Evolutionary conservation across 2,113 vertebrate species (phyloP).

Genomic region (Synodontis membranacea): DNA sequence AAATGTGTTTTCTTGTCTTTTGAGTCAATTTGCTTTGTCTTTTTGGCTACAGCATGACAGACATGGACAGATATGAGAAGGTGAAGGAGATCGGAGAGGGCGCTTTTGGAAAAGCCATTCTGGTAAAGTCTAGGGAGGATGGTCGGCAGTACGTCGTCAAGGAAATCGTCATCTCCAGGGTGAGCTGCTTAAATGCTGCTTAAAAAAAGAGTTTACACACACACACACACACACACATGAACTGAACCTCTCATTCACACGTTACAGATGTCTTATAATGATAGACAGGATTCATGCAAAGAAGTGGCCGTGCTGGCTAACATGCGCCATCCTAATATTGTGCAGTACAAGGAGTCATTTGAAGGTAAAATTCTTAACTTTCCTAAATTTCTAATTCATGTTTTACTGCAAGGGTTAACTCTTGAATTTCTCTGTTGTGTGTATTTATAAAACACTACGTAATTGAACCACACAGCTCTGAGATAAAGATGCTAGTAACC

Average conservation of each 20-base stretch:
- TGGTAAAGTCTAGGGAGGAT: constrained; percentile 89
- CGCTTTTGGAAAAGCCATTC: constrained; percentile 94
- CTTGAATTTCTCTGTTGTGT: neutral
- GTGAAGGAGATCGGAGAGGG: constrained; percentile 94
- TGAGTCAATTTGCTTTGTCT: too few relatives aligned
- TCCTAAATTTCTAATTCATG: neutral
- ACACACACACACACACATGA: neutral
- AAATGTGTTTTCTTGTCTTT: neutral
- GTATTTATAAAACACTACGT: neutral
- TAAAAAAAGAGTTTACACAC: neutral
- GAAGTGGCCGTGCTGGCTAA: constrained; percentile 96
- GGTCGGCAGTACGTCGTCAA: constrained; percentile 94
- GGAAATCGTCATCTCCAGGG: constrained; percentile 94
- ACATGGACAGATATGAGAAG: constrained; percentile 93
- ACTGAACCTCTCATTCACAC: neutral
- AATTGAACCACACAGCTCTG: constrained; percentile 1
- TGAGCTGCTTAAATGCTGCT: too few relatives aligned
- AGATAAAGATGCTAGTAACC: neutral
- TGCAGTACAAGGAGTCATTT: constrained; percentile 95
- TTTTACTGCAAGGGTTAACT: neutral
- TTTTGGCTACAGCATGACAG: constrained; percentile 71
- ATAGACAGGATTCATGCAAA: constrained; percentile 92
- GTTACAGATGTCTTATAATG: constrained; percentile 92
- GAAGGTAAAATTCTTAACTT: constrained; percentile 78
- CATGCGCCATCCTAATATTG: constrained; percentile 98